Evolutionary conservation across 2,113 vertebrate species (phyloP), one percentile per base, ranked within the genome.

Genomic region (Bagarius yarrelli): DNA sequence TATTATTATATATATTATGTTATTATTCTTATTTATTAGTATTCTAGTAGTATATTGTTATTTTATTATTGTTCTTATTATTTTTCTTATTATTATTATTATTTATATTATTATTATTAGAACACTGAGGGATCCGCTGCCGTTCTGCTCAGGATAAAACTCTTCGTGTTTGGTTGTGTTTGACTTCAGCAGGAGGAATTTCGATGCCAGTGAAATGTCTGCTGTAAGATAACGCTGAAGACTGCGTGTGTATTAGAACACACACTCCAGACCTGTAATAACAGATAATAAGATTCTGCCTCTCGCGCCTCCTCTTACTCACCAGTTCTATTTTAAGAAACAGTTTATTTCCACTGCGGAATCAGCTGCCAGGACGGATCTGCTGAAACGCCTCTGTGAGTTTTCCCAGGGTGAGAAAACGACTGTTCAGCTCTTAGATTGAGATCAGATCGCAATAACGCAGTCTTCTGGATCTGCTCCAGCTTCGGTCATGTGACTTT

Each of bases 211-310:
- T 4, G 16, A 71, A 11, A 56, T 23, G 27, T 73, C 50, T 55
- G 27, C 30, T 50, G 1, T 55, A 21, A 21, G 53, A 72, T 53
- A 12, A 32, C 19, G 3, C 52, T 18, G 72, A 47, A 56, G 12
- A 21, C 61, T 47, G 64, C 34, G 55, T 70, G n/a, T 55, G 15
- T 47, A 11, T 47, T 47, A 74, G 73, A 47, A 47, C 72, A 78
- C 72, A 76, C 30, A 53, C 40, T 78, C n/a, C 23, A 66, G 34
- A 34, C n/a, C 25, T 50, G 34, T 53, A 40, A 3, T 50, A 61
- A 90, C 88, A 90, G 88, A 90, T 83, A 56, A 32, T 53, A 80
- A 81, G 56, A 34, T 52, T 44, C 74, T 63, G 23, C 74, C 21
- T 40, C 56, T 79, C 80, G 53, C 60, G 81, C 61, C 83, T 47